Conservation (phyloP, 37 sponge, comb jelly and placozoan species). For the Ianthella basta region DNA sequence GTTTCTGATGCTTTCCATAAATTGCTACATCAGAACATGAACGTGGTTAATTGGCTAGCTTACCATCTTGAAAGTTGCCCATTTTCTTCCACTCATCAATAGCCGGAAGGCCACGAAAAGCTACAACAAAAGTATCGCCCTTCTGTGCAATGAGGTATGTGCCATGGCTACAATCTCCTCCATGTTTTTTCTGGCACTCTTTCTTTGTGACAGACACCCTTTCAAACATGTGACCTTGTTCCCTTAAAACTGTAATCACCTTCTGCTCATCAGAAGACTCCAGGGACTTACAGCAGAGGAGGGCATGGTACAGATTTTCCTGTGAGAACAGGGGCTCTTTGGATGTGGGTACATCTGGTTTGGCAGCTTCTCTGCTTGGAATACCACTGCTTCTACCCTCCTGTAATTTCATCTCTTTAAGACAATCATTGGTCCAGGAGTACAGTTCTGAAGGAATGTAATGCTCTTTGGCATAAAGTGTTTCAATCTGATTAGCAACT, state of each 20-base stretch:
- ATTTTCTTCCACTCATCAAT: constrained; percentile 41
- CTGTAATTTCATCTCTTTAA: neutral
- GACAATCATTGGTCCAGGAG: neutral
- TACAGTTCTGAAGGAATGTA: constrained; percentile 22
- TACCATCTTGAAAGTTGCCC: neutral
- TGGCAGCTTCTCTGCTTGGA: neutral
- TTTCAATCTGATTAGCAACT: neutral
- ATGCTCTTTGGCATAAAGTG: constrained; percentile 1
- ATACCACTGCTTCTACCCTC: no score
- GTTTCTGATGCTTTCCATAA: neutral
- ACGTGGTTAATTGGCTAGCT: neutral
- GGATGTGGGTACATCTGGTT: neutral
- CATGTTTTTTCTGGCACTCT: constrained; percentile 4
- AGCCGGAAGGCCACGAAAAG: constrained; percentile 45
- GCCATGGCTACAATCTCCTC: constrained; percentile 6
- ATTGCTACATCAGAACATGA: no score
- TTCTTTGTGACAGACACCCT: constrained; percentile 49
- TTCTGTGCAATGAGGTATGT: constrained; percentile 57
- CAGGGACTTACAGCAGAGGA: constrained; percentile 50
- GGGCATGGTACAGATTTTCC: constrained; percentile 54
- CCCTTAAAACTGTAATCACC: neutral
- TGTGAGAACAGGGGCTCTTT: constrained; percentile 49
- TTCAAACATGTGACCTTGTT: constrained; percentile 21
- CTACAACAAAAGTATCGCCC: constrained; percentile 33
- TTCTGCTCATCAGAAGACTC: neutral